Percentiles rank a stretch among this genome's conserved stretches.
Evolutionary conservation across 2,888 invertebrate species (phyloP).

Genomic region (Leucophora obtusa): DNA sequence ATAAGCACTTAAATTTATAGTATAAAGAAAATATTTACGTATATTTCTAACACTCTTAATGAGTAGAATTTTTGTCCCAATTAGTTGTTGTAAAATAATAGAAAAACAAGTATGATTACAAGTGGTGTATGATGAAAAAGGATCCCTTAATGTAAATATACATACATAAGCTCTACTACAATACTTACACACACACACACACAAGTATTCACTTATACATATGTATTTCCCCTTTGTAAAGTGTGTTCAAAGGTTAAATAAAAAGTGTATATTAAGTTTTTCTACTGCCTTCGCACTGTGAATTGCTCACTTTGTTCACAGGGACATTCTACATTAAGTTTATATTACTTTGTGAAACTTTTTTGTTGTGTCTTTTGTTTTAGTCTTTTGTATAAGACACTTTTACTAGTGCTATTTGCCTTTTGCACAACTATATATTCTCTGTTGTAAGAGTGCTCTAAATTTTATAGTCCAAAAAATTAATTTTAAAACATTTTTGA

Average conservation of each 20-base stretch:
- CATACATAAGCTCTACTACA: background rate
- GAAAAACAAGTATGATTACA: conserved; percentile 38
- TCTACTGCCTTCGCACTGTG: background rate
- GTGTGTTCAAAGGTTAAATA: conserved; percentile 31
- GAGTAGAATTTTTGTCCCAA: conserved; percentile 36
- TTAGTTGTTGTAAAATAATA: conserved; percentile 47
- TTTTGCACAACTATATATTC: background rate
- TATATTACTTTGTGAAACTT: background rate
- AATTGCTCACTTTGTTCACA: background rate
- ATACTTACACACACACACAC: background rate
- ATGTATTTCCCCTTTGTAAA: background rate
- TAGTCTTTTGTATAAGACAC: background rate
- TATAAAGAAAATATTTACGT: background rate
- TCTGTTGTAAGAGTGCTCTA: too few species aligned
- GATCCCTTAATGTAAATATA: conserved; percentile 28
- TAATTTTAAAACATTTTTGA: conserved; percentile 18
- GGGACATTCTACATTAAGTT: background rate
- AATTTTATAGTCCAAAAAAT: too few species aligned
- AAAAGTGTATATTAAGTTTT: conserved; percentile 9
- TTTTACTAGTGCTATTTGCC: background rate
- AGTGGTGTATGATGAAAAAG: conserved; percentile 24
- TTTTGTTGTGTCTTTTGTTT: conserved; percentile 9
- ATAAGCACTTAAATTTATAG: too few species aligned
- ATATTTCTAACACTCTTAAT: conserved; percentile 7
- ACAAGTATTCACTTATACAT: background rate